These are phyloP conservation scores for Syndactyla subalaris DNA, from an alignment of 2,797 vertebrate species.

Conservation along the genomic window DNA sequence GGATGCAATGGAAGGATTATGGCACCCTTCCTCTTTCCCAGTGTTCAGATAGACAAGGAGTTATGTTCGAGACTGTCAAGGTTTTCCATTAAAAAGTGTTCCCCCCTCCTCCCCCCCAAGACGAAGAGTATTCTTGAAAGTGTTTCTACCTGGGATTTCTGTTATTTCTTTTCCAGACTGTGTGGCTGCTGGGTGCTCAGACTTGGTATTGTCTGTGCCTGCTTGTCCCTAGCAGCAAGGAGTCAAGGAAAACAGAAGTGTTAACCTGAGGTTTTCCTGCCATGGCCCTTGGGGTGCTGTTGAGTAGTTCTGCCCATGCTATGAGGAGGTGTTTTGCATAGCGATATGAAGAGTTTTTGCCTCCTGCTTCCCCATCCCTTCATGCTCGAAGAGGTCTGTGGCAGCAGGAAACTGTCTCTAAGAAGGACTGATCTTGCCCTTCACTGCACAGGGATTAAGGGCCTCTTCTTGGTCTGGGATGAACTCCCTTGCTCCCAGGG, in stretches of 20 bases:
- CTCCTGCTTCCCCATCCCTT: background rate
- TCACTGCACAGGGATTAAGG: background rate
- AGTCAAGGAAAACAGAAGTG: background rate
- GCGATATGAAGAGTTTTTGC: background rate
- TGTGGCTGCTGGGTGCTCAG: background rate
- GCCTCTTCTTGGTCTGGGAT: background rate
- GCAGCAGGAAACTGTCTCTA: background rate
- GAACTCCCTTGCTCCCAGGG: background rate
- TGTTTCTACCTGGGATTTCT: rapidly evolving
- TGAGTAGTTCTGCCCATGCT: background rate
- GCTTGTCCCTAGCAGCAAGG: background rate
- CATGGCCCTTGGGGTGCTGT: background rate
- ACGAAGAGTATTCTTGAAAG: background rate
- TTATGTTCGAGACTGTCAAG: rapidly evolving
- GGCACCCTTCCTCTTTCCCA: background rate
- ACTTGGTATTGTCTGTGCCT: rapidly evolving
- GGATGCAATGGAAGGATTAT: background rate
- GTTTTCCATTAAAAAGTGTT: background rate
- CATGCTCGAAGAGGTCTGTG: background rate
- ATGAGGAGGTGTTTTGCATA: background rate
- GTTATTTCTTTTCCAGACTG: background rate
- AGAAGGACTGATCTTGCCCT: background rate
- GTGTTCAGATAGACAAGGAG: background rate
- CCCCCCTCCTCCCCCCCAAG: rapidly evolving
- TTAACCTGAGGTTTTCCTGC: background rate